Conservation (phyloP, 1,140 invertebrate genomes). For the Melanaphis sacchari region DNA sequence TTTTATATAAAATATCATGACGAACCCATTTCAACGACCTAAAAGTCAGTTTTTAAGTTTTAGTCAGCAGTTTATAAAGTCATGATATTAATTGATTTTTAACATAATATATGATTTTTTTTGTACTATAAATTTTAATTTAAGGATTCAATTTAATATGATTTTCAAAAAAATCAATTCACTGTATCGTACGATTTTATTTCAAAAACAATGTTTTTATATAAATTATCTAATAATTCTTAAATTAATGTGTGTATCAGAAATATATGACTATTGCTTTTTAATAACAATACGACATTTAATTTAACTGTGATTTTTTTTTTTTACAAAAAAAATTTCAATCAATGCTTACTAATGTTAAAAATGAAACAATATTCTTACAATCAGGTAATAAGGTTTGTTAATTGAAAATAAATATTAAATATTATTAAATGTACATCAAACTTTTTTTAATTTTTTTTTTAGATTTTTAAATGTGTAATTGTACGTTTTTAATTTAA, state of each 20-base stretch:
- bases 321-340: neutral
- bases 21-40: neutral
- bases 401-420: neutral
- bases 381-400: neutral
- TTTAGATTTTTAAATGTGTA: neutral
- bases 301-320: neutral
- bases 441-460: neutral
- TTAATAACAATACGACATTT: neutral
- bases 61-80: neutral
- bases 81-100: neutral
- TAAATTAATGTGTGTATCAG: neutral
- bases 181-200: neutral
- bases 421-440: neutral
- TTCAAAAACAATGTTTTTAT: neutral
- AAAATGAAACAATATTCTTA: neutral
- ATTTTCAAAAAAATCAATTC: neutral
- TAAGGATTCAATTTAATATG: neutral
- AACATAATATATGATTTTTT: neutral
- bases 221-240: neutral
- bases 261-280: neutral
- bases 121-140: neutral
- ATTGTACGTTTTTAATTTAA: neutral
- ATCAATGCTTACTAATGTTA: neutral
- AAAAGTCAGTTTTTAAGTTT: conserved; percentile 1
- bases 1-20: neutral